phyloP scores from a whole-genome alignment of 2,888 invertebrate genomes.

The Pogonocherus hispidulus region DNA sequence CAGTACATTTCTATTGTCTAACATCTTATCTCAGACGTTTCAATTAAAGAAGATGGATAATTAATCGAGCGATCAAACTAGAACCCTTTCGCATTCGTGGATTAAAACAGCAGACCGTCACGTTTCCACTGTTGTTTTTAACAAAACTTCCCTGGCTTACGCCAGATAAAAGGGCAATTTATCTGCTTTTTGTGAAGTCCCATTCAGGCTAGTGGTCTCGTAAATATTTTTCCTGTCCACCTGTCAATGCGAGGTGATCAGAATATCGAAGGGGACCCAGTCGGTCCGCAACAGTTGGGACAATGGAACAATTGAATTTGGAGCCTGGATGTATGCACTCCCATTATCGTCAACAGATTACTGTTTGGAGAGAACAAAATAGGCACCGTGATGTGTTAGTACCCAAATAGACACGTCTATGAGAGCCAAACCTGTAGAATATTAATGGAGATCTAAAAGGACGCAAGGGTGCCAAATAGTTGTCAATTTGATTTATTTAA shows the following conservation, averaged over 20 bases:
- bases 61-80: conserved; percentile 31
- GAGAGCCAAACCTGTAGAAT: conserved; percentile 65
- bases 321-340: conserved; percentile 62
- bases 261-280: conserved; percentile 59
- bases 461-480: conserved; percentile 46
- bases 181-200: conserved; percentile 42
- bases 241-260: conserved; percentile 58
- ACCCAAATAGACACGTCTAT: conserved; percentile 62
- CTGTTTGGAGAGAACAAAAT: conserved; percentile 66
- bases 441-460: conserved; percentile 62
- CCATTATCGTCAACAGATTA: conserved; percentile 65
- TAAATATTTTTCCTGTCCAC: conserved; percentile 61
- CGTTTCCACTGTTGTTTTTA: conserved; percentile 33
- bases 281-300: conserved; percentile 58
- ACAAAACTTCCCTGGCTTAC: conserved; percentile 25
- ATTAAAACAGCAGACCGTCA: conserved; percentile 14
- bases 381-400: conserved; percentile 63
- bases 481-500: conserved; percentile 47
- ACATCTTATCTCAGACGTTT: conserved; percentile 4
- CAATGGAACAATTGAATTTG: conserved; percentile 66
- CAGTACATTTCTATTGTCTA: no score
- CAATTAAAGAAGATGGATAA: conserved; percentile 25
- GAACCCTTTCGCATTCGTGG: conserved; percentile 7
- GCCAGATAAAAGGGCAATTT: conserved; percentile 42
- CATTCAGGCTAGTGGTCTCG: conserved; percentile 48